These are phyloP conservation scores for Kryptolebias marmoratus DNA, from an alignment of 2,113 vertebrate species.

Conservation along the genomic window DNA sequence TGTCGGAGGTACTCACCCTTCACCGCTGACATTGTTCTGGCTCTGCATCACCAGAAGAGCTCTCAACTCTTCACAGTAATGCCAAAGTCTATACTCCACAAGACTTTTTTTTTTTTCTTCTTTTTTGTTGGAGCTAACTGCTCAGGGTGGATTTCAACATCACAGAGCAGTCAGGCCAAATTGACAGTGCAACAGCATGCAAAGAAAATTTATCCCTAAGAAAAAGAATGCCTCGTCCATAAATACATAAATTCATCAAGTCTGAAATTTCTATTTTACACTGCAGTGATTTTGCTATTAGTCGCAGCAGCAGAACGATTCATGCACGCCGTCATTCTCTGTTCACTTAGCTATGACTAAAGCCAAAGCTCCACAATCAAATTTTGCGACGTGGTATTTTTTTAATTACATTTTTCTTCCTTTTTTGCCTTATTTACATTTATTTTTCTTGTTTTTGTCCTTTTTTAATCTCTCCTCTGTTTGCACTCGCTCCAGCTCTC, in stretches of 20 bases:
- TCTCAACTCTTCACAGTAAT: slow-evolving; percentile 23
- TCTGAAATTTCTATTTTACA: slow-evolving; percentile 87
- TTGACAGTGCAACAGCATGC: slow-evolving; percentile 64
- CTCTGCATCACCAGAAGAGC: slow-evolving; percentile 51
- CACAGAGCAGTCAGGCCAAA: slow-evolving; percentile 63
- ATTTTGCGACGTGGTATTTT: slow-evolving; percentile 66
- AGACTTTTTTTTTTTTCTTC: slow-evolving; percentile 32
- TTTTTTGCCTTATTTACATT: slow-evolving; percentile 23
- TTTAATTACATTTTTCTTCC: slow-evolving; percentile 74
- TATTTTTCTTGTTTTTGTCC: neutral
- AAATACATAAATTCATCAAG: slow-evolving; percentile 86
- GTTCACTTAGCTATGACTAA: slow-evolving; percentile 84
- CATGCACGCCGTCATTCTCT: slow-evolving; percentile 74
- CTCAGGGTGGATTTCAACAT: slow-evolving; percentile 54
- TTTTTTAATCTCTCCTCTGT: neutral
- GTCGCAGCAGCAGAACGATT: slow-evolving; percentile 78
- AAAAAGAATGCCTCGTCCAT: slow-evolving; percentile 71
- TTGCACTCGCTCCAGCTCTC: neutral
- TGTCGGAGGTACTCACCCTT: slow-evolving; percentile 74
- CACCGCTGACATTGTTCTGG: slow-evolving; percentile 65
- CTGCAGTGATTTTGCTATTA: slow-evolving; percentile 82
- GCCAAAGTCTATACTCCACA: slow-evolving; percentile 43
- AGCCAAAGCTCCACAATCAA: slow-evolving; percentile 62
- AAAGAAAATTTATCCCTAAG: slow-evolving; percentile 69
- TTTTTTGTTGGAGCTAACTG: slow-evolving; percentile 41